phyloP scores from a whole-genome alignment of 2,797 vertebrate species.

The Pangasius sanitwongsei region DNA sequence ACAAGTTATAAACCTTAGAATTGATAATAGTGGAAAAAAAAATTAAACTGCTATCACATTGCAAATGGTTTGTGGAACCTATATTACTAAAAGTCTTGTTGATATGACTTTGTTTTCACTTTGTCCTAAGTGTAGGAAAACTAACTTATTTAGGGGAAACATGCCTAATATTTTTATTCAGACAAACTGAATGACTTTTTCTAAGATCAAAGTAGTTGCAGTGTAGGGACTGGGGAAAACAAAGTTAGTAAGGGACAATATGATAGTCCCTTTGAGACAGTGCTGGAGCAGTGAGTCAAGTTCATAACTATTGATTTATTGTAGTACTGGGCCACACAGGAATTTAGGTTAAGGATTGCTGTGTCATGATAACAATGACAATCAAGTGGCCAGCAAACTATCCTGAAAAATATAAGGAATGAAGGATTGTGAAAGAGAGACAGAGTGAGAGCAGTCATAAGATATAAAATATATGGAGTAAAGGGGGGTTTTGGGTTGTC shows the following conservation, averaged over 20 bases:
- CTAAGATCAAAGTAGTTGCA: neutral
- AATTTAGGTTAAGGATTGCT: slow-evolving; percentile 27
- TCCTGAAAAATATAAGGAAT: neutral
- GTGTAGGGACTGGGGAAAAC: neutral
- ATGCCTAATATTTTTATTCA: neutral
- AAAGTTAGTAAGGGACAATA: neutral
- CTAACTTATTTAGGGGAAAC: neutral
- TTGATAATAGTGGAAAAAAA: no score
- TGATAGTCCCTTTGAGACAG: slow-evolving; percentile 29
- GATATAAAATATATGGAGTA: neutral
- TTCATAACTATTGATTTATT: slow-evolving; percentile 11
- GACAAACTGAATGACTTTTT: neutral
- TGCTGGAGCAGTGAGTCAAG: slow-evolving; percentile 7
- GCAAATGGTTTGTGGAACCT: neutral
- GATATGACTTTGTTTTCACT: neutral
- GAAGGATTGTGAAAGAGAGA: neutral
- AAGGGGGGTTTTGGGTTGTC: neutral
- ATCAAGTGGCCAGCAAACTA: slow-evolving; percentile 5
- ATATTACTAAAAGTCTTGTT: neutral
- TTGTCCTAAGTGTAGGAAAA: neutral
- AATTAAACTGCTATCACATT: neutral
- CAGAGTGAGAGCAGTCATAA: neutral
- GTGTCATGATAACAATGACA: slow-evolving; percentile 38
- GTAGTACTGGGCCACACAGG: neutral
- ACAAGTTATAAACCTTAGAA: neutral